These are phyloP conservation scores for Noctuana brunneofusca DNA, from an alignment of 2,888 invertebrate genomes.

Conservation along the genomic window DNA sequence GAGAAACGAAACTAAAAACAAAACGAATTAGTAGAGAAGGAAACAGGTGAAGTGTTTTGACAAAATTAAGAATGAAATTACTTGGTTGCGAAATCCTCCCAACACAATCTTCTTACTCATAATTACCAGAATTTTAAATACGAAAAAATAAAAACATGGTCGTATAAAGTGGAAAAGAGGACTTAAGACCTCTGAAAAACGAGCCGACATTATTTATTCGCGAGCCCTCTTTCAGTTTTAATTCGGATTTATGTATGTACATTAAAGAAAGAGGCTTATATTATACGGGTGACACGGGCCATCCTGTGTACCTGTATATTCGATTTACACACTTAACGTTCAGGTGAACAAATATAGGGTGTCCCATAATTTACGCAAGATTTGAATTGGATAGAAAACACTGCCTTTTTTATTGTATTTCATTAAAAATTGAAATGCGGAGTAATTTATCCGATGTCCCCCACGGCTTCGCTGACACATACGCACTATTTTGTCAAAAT, in stretches of 20 bases:
- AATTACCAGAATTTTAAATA: slow-evolving; percentile 72
- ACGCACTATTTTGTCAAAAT: no score
- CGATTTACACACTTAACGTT: slow-evolving; percentile 26
- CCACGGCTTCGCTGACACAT: no score
- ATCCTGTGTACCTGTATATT: slow-evolving; percentile 47
- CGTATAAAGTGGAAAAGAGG: slow-evolving; percentile 64
- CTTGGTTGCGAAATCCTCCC: slow-evolving; percentile 48
- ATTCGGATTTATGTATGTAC: slow-evolving; percentile 79
- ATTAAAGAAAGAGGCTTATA: slow-evolving; percentile 72
- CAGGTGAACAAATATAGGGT: slow-evolving; percentile 11
- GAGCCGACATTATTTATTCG: slow-evolving; percentile 74
- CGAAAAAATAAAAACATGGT: slow-evolving; percentile 67
- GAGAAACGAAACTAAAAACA: not conserved
- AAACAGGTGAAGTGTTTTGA: slow-evolving; percentile 14
- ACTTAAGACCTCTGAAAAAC: slow-evolving; percentile 78
- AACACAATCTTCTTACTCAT: slow-evolving; percentile 64
- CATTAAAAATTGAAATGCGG: no score
- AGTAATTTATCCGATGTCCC: no score
- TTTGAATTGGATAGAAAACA: no score
- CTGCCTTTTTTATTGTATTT: no score
- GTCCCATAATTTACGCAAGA: no score
- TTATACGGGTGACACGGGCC: slow-evolving; percentile 52
- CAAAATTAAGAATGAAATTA: slow-evolving; percentile 41
- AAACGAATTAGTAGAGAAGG: slow-evolving; percentile 1
- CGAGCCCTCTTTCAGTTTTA: slow-evolving; percentile 71